Base-by-base conservation (phyloP, 2,888 invertebrate species). In the Nomada fabriciana region DNA sequence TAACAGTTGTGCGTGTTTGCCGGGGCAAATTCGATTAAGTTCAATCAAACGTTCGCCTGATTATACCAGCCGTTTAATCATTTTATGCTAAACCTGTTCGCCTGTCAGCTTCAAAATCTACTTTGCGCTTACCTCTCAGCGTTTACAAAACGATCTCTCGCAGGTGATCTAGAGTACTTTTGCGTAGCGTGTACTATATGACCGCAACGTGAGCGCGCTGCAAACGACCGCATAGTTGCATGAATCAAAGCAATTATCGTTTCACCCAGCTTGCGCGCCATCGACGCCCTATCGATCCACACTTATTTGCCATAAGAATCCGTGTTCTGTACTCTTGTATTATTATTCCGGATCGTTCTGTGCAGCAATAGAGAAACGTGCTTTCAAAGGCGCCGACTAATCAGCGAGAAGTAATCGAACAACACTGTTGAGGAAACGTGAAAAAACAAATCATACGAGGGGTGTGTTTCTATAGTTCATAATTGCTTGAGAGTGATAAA, bases 231-330 rank as follows among this genome's bases (percentile, higher is more conserved):
- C 91, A 92, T 91, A 90, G 89, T 90, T 90, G 91, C 89, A 90
- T 91, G 91, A 91, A 91, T 92, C 90, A 91, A 89, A 89, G 90
- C 91, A 91, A 92, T 92, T 91, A 92, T 92, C 90, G 89, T 90
- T 86, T 82, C 85, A 84, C 36, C 50, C 18, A 36, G 25, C 61
- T 61, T 43, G 76, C 59, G 53, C 75, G 47, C 68, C 77, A 70
- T 74, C 63, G 63, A 23, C 59, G 50, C 36, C 36, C 36, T 7
- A 36, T 36, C 36, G 36, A 50, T 47, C 36, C 50, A 53, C 29
- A 36, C 20, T 15, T 61, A 47, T 20, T 59, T 63, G 61, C 73
- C 53, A 42, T 67, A 71, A 80, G 78, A 87, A 85, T 86, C 80
- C 71, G 70, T 70, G 63, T 73, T 64, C 52, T 18, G 74, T 50